phyloP scores from a whole-genome alignment of 2,113 vertebrate species.

The Pteropus alecto region DNA sequence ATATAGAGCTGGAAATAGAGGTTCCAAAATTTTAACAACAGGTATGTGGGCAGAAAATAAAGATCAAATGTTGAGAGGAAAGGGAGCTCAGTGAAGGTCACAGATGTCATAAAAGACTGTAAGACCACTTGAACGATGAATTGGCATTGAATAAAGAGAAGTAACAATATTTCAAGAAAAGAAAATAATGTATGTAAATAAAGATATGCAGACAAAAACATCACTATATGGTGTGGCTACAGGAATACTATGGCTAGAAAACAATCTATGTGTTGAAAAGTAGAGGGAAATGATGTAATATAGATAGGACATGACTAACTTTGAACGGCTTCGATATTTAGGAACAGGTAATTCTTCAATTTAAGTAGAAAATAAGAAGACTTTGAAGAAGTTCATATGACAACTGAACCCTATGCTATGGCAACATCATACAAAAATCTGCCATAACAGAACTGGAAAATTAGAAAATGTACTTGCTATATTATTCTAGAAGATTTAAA shows the following conservation, averaged over 20 bases:
- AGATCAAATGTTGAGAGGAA: neutral
- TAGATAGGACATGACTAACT: neutral
- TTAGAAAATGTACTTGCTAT: neutral
- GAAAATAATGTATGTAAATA: neutral
- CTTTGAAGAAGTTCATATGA: constrained; percentile 9
- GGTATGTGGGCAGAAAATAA: neutral
- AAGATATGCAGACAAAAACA: neutral
- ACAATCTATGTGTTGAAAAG: neutral
- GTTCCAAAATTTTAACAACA: neutral
- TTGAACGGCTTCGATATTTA: neutral
- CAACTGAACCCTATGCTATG: neutral
- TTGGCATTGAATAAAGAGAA: neutral
- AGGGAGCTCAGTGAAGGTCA: neutral
- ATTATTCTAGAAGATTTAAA: neutral
- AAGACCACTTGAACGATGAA: neutral
- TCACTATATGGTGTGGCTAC: neutral
- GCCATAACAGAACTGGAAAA: neutral
- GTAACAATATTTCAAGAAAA: neutral
- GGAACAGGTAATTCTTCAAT: neutral
- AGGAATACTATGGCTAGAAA: neutral
- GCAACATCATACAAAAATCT: neutral
- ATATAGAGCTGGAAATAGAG: neutral
- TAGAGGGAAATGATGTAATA: neutral
- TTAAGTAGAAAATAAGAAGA: neutral
- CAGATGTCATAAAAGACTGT: neutral